Conservation (phyloP, 2,113 vertebrate genomes). For the Nycticebus coucang region DNA sequence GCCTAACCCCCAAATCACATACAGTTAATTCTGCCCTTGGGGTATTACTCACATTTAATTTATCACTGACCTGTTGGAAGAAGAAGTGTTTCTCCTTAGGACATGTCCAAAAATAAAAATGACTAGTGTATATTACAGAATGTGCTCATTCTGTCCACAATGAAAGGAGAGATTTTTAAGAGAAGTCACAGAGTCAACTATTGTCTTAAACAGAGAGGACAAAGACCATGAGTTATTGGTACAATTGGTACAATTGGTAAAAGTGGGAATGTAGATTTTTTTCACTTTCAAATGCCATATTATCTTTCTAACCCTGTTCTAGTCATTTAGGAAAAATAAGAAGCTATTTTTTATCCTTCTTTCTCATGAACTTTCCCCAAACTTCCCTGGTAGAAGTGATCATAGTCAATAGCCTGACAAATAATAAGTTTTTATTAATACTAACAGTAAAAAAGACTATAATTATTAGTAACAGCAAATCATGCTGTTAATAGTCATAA, state of each 20-base stretch:
- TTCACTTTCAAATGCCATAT: constrained; percentile 7
- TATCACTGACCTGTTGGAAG: constrained; percentile 74
- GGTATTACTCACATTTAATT: constrained; percentile 79
- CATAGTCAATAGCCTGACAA: not conserved
- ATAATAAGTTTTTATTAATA: not conserved
- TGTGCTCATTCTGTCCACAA: constrained; percentile 47
- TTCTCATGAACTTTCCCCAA: constrained; percentile 37
- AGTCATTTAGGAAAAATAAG: not conserved
- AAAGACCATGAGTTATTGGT: not conserved
- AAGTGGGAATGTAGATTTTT: not conserved
- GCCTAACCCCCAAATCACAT: constrained; percentile 67
- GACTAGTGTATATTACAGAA: constrained; percentile 39
- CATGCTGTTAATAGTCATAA: not conserved
- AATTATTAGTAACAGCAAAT: not conserved
- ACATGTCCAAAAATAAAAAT: constrained; percentile 77
- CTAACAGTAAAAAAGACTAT: not conserved
- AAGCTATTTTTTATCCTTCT: not conserved
- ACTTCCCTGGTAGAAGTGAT: not conserved
- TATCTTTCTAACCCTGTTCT: not conserved
- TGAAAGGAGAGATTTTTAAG: not conserved
- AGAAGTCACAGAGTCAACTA: constrained; percentile 41
- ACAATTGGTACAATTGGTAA: not conserved
- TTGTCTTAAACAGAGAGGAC: not conserved
- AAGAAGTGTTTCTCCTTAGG: constrained; percentile 68
- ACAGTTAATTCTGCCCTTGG: constrained; percentile 80